These are phyloP conservation scores for Onchidella celtica DNA, from an alignment of 2,888 invertebrate species.

Conservation along the genomic window DNA sequence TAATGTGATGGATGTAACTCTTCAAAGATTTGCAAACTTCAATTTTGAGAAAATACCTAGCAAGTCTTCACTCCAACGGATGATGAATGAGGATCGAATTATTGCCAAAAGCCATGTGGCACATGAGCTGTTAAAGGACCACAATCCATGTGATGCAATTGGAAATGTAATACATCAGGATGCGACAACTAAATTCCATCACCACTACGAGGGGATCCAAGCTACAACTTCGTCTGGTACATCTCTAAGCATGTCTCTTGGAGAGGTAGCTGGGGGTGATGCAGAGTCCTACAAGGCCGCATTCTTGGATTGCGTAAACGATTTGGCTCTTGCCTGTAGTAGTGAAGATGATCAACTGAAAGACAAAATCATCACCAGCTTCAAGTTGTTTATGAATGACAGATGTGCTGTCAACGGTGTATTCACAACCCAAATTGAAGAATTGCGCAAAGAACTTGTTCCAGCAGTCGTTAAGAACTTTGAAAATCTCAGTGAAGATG, in stretches of 20 bases:
- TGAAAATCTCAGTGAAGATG: background rate
- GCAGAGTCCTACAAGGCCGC: background rate
- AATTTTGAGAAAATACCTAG: no score
- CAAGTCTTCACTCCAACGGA: no score
- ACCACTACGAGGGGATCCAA: background rate
- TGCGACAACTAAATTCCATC: background rate
- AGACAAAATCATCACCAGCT: background rate
- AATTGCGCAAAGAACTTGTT: background rate
- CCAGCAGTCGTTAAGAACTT: constrained; percentile 6
- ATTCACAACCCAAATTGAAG: background rate
- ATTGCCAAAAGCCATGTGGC: no score
- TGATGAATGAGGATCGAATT: no score
- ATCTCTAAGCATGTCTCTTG: background rate
- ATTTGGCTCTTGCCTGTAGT: background rate
- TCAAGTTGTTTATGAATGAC: background rate
- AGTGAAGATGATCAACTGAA: background rate
- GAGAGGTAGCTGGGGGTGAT: background rate
- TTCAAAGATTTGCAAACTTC: no score
- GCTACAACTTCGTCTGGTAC: background rate
- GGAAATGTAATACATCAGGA: background rate
- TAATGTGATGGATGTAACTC: no score
- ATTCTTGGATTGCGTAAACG: background rate
- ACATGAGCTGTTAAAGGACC: no score
- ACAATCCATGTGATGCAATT: no score
- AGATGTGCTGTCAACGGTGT: background rate